Base-by-base conservation (phyloP, 23 tunicate genomes). In the Phallusia fumigata region DNA sequence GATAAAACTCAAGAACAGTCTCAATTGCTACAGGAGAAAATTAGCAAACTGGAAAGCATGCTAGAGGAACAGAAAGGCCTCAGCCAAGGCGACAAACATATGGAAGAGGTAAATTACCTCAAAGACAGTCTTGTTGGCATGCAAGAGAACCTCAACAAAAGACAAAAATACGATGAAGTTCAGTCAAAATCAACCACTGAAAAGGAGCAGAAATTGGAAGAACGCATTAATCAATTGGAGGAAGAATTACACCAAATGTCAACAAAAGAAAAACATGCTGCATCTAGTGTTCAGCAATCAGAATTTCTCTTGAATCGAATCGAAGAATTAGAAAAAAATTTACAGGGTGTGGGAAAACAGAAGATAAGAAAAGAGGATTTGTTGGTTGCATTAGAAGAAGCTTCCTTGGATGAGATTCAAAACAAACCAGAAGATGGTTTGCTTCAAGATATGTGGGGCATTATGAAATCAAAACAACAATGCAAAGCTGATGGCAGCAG, bases 211-310 rank as follows among this genome's bases (percentile, higher is more conserved):
- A 22, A 58, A 58, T 6, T 58, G 69, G 69, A 58, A 58, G 28
- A 58, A 5, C 69, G 69, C 16, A 58, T 58, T 24, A 58, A 58
- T 21, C 69, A 58, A 13, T 24, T 58, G 26, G 69, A 58, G 28
- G 69, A 58, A 58, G 69, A 58, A 58, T 13, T 58, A 16, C 69
- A 58, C 28, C 69, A 58, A 58, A 58, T 58, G 69, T 58, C 69
- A 58, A 24, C 11, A 21, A 58, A 58, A 13, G 69, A 58, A 24
- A 58, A 58, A 24, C 15, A 58, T 21, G 69, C 28, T 58, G 28
- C 69, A 58, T 58, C 69, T 16, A 58, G 28, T 58, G 11, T 24
- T 3, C 28, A 22, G 26, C 28, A 58, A 24, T 21, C 69, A 1
- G 69, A 58, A 58, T 16, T 6, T 11, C 13, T 58, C 15, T 5